These are phyloP conservation scores for Myrmecophaga tridactyla DNA, from an alignment of 2,113 vertebrate genomes.

Conservation along the genomic window DNA sequence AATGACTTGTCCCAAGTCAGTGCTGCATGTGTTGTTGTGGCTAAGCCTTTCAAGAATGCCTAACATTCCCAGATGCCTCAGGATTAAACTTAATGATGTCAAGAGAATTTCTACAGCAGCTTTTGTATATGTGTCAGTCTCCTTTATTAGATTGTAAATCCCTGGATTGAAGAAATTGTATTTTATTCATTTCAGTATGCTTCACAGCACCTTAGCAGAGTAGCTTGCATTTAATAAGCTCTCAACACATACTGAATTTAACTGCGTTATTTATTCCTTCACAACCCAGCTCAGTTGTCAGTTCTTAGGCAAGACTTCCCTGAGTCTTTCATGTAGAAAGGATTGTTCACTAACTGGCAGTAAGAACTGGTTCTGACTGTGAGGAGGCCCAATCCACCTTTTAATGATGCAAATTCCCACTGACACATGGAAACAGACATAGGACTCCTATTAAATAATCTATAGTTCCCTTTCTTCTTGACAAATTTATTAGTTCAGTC, in stretches of 20 bases:
- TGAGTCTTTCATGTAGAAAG: slow-evolving; percentile 34
- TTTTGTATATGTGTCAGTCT: slow-evolving; percentile 8
- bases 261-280: neutral
- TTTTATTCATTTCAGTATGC: slow-evolving; percentile 60
- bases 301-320: neutral
- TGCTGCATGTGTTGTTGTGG: neutral
- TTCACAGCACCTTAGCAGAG: slow-evolving; percentile 23
- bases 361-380: neutral
- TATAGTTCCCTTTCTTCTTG: neutral
- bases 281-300: slow-evolving; percentile 28
- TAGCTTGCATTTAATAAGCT: slow-evolving; percentile 56
- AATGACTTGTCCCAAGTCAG: neutral
- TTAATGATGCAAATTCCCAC: slow-evolving; percentile 26
- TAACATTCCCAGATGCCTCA: neutral
- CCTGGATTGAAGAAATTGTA: slow-evolving; percentile 44
- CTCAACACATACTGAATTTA: neutral
- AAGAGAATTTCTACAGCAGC: neutral
- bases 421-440: neutral
- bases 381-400: neutral
- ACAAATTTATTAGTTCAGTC: neutral
- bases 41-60: slow-evolving; percentile 45
- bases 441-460: neutral
- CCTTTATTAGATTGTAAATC: slow-evolving; percentile 68
- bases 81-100: slow-evolving; percentile 68
- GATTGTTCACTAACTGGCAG: neutral